Evolutionary conservation across 2,888 invertebrate genomes (phyloP).

Genomic region (Autographa pulchrina): DNA sequence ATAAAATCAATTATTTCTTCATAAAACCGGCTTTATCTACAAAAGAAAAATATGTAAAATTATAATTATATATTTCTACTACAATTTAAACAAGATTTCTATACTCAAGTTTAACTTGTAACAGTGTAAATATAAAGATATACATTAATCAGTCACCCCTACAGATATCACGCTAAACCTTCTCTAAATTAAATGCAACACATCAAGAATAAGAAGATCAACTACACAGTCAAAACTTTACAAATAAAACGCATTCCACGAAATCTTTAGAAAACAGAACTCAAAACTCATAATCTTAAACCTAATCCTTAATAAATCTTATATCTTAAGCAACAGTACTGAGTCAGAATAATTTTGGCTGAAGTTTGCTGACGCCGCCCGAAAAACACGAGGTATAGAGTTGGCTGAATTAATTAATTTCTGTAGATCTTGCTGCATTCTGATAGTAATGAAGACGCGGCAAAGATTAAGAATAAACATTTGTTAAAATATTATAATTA

Average conservation of each 20-base stretch:
- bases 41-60: no score
- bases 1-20: no score
- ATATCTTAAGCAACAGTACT: slow-evolving; percentile 36
- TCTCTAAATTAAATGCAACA: not conserved
- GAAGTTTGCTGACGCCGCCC: slow-evolving; percentile 46
- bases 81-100: no score
- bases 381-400: slow-evolving; percentile 61
- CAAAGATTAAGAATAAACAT: slow-evolving; percentile 54
- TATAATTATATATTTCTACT: no score
- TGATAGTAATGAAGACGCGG: slow-evolving; percentile 52
- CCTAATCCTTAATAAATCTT: slow-evolving; percentile 56
- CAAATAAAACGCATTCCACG: slow-evolving; percentile 1
- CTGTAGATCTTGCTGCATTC: slow-evolving; percentile 61
- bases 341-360: slow-evolving; percentile 56
- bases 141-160: not conserved
- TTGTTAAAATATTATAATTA: no score
- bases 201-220: not conserved
- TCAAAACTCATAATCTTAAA: slow-evolving; percentile 34
- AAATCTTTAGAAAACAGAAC: slow-evolving; percentile 29
- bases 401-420: slow-evolving; percentile 76
- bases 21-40: no score
- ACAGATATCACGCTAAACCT: not conserved
- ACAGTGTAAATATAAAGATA: no score
- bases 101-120: no score
- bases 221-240: not conserved